A percentile compares a stretch with the other conserved stretches of the same genome.
phyloP scores from a whole-genome alignment of 2,888 invertebrate species.

The Drosophila algonquin region DNA sequence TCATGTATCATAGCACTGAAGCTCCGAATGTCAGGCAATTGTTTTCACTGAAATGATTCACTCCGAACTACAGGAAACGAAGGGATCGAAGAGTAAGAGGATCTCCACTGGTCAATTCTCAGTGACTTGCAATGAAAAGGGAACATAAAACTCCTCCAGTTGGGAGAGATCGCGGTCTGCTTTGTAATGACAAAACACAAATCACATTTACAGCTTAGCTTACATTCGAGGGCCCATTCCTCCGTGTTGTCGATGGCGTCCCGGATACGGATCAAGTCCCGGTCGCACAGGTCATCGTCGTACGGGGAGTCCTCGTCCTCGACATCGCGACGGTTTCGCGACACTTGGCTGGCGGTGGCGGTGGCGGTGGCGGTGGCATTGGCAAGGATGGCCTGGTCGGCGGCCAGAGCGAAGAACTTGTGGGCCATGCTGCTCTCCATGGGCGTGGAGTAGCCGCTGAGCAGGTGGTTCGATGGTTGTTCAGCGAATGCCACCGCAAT shows the following conservation, averaged over 20 bases:
- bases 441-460: constrained; percentile 59
- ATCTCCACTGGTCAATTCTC: neutral
- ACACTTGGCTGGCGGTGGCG: constrained; percentile 14
- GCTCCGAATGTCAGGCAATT: neutral
- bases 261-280: constrained; percentile 71
- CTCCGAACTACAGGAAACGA: neutral
- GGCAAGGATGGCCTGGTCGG: constrained; percentile 23
- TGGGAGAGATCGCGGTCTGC: no score
- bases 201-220: constrained; percentile 65
- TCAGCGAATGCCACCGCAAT: constrained; percentile 24
- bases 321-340: constrained; percentile 4
- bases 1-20: no score
- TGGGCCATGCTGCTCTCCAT: constrained; percentile 75
- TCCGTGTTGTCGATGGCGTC: constrained; percentile 70
- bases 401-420: constrained; percentile 71
- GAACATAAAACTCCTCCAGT: no score
- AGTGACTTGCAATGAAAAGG: neutral
- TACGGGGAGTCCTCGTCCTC: constrained; percentile 27
- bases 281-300: constrained; percentile 61
- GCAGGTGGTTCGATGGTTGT: constrained; percentile 20
- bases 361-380: constrained; percentile 29
- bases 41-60: neutral
- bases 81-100: neutral
- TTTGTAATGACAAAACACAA: neutral
- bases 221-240: constrained; percentile 83